These are phyloP conservation scores for Steinernema khuongi DNA, from an alignment of 1,140 invertebrate species.

Conservation along the genomic window DNA sequence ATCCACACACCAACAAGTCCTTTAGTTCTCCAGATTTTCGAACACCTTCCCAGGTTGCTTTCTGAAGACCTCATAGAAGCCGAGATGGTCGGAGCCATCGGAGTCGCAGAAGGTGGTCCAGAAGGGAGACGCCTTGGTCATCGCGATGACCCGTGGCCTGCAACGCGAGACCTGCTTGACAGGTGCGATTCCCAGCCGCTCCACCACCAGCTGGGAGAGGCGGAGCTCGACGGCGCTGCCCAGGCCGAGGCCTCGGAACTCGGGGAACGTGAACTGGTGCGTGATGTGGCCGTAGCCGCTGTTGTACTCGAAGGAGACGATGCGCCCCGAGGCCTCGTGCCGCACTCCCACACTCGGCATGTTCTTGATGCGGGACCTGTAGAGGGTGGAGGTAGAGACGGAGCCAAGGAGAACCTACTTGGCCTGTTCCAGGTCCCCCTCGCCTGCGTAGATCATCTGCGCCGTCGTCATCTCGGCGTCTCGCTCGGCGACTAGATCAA, in stretches of 20 bases:
- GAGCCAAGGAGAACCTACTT: neutral
- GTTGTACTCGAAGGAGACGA: neutral
- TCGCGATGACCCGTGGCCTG: neutral
- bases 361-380: neutral
- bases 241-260: neutral
- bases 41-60: neutral
- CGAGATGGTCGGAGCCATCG: neutral
- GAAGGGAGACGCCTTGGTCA: neutral
- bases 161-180: constrained; percentile 1
- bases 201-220: neutral
- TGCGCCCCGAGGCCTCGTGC: neutral
- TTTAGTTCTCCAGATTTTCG: neutral
- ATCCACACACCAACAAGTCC: too few relatives aligned
- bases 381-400: neutral
- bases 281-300: constrained; percentile 4
- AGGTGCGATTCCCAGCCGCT: neutral
- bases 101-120: neutral
- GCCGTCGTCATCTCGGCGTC: neutral
- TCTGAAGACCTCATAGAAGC: neutral
- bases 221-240: neutral
- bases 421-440: neutral
- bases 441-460: neutral
- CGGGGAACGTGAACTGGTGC: neutral
- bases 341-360: neutral
- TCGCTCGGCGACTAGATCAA: neutral